phyloP scores from a whole-genome alignment of 2,113 vertebrate species.

The Puffinus mauretanicus region DNA sequence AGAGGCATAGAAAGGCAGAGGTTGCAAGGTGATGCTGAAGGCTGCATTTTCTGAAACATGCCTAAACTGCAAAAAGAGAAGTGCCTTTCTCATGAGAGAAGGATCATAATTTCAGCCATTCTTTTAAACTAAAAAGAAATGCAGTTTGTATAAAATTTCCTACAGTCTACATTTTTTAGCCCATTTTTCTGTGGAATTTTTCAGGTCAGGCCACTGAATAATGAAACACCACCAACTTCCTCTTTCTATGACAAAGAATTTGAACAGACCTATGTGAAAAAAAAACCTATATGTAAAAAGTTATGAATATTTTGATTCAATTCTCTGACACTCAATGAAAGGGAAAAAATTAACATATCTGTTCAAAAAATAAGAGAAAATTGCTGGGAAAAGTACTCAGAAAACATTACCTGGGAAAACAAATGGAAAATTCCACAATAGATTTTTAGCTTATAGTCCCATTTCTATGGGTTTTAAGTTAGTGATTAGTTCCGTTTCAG shows the following conservation, averaged over 20 bases:
- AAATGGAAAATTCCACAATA: not conserved
- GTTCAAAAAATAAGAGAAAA: not conserved
- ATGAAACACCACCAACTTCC: not conserved
- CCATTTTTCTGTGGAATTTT: not conserved
- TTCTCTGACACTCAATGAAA: not conserved
- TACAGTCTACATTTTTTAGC: not conserved
- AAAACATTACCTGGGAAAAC: not conserved
- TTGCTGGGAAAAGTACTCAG: rapidly evolving
- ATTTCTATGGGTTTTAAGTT: not conserved
- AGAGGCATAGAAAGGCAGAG: not conserved
- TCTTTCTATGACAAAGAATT: not conserved
- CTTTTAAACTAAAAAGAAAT: not conserved
- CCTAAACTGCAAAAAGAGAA: not conserved
- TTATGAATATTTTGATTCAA: not conserved
- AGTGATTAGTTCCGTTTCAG: not conserved
- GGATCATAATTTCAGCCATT: not conserved
- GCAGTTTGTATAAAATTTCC: not conserved
- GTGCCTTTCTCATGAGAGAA: not conserved
- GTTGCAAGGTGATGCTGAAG: not conserved
- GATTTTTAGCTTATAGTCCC: not conserved
- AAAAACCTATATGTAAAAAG: not conserved
- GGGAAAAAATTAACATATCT: not conserved
- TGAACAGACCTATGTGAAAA: not conserved
- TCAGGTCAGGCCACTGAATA: not conserved
- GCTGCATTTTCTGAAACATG: rapidly evolving